Evolutionary conservation across 2,888 invertebrate genomes (phyloP).

Genomic region (Galerucella nymphaeae): DNA sequence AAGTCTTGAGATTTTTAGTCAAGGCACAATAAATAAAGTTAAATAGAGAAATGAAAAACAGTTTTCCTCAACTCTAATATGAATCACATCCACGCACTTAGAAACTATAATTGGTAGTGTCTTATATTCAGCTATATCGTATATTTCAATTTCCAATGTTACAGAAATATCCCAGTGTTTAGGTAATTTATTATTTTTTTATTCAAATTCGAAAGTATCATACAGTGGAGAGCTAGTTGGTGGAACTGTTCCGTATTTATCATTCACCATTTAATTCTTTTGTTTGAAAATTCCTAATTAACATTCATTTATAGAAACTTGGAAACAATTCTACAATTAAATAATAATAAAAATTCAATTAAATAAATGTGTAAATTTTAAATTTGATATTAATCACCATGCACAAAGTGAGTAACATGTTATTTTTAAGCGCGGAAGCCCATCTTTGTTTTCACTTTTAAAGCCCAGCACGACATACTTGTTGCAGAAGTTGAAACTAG

Average conservation of each 20-base stretch:
- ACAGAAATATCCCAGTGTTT: no score
- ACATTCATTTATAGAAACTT: no score
- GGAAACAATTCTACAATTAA: neutral
- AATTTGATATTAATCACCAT: neutral
- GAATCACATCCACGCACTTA: no score
- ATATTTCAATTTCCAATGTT: no score
- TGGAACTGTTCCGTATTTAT: neutral
- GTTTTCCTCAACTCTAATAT: no score
- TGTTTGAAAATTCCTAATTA: neutral
- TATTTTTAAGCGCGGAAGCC: slow-evolving; percentile 15
- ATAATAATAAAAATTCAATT: neutral
- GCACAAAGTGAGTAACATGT: neutral
- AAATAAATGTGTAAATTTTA: neutral
- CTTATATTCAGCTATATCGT: no score
- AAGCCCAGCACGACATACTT: neutral
- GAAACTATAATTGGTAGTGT: no score
- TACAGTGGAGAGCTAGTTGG: neutral
- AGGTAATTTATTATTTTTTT: no score
- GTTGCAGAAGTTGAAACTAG: neutral
- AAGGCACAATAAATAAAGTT: no score
- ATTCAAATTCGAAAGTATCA: no score
- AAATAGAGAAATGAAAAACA: no score
- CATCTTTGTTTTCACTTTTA: slow-evolving; percentile 8
- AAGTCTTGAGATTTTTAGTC: no score
- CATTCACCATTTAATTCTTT: neutral